Evolutionary conservation across 2,888 invertebrate genomes (phyloP), one percentile per base, ranked within the genome.

Genomic region (Mythimna albipuncta): DNA sequence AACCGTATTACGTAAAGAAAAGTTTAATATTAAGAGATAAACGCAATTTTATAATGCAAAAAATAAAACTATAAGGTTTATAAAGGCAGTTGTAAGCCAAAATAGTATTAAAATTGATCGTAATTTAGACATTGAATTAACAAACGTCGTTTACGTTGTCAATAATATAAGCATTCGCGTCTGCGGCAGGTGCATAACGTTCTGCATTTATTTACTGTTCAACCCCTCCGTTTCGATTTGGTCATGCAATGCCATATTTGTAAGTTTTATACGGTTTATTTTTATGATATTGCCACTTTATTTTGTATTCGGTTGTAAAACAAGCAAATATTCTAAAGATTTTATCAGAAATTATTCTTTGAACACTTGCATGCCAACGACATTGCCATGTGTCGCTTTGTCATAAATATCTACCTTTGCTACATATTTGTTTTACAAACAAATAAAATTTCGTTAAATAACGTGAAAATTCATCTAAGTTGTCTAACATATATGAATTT

Each of bases 91-190:
- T 79, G 72, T 52, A 62, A 63, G 62, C 61, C 63, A 65, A 78
- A 72, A 75, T 64, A 47, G 69, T 66, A 63, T 54, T 66, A 78
- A 81, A 71, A 69, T 67, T 62, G 38, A 55, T 59, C 52, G 70
- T 73, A 84, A 84, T 84, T 75, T 75, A 80, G 68, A 68, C 47
- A 77, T 77, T 82, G 77, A 75, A 84, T 77, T 70, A 72, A 84
- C 63, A 71, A 72, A 81, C 38, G 78, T 68, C 73, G 72, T 77
- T 82, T 75, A 77, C 70, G 59, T 76, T 70, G 72, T 77, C 71
- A 78, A 75, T 77, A 77, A 69, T 79, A 63, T 72, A 71, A 73
- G 52, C 73, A 72, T 75, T 68, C 54, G 69, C 52, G 72, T 72
- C 50, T 50, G 38, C 59, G 72, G 84, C 84, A 84, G 84, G 84